phyloP scores from a whole-genome alignment of 2,888 invertebrate genomes.

The Brachyopa scutellaris region DNA sequence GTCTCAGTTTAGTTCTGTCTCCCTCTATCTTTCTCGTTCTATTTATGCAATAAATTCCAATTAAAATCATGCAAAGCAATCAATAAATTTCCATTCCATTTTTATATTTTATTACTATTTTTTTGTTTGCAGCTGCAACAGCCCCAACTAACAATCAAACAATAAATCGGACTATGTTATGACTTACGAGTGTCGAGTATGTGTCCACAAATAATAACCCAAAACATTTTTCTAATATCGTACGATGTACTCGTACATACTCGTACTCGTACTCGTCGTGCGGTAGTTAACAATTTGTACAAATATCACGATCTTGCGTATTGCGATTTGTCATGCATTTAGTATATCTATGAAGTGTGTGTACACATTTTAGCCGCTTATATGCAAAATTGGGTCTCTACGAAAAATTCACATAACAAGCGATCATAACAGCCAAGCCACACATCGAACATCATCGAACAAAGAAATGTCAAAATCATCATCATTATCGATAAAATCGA shows the following conservation, averaged over 20 bases:
- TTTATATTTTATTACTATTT: too few species aligned
- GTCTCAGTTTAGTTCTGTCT: neutral
- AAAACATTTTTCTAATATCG: slow-evolving; percentile 44
- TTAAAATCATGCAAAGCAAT: slow-evolving; percentile 42
- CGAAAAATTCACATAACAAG: slow-evolving; percentile 41
- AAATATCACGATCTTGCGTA: slow-evolving; percentile 71
- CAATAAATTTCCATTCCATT: slow-evolving; percentile 49
- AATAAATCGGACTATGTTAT: too few species aligned
- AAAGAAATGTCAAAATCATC: slow-evolving; percentile 67
- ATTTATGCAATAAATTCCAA: slow-evolving; percentile 58
- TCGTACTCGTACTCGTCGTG: too few species aligned
- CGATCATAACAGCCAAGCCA: slow-evolving; percentile 9
- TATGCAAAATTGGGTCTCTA: slow-evolving; percentile 69
- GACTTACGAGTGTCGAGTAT: too few species aligned
- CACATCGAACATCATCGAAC: slow-evolving; percentile 6
- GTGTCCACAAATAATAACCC: slow-evolving; percentile 10
- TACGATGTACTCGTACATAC: too few species aligned
- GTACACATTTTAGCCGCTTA: slow-evolving; percentile 30
- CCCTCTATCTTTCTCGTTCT: neutral
- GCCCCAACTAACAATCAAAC: slow-evolving; percentile 43
- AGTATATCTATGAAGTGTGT: slow-evolving; percentile 56
- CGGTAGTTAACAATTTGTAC: slow-evolving; percentile 51
- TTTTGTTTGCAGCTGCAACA: slow-evolving; percentile 59
- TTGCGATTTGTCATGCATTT: slow-evolving; percentile 40
- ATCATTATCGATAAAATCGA: slow-evolving; percentile 22